phyloP scores from a whole-genome alignment of 1,140 invertebrate genomes.

The Ostrea edulis region DNA sequence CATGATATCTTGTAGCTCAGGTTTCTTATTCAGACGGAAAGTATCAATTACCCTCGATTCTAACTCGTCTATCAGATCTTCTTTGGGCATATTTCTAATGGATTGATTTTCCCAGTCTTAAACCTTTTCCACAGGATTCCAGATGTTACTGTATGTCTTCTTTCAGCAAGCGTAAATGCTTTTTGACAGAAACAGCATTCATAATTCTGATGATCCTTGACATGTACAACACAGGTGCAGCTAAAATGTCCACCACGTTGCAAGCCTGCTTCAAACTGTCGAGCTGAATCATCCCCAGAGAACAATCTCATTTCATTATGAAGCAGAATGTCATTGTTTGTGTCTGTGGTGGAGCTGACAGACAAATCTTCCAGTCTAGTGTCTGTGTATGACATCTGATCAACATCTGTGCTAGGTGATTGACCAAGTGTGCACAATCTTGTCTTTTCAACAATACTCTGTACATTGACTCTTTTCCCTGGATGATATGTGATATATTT shows the following conservation, averaged over 20 bases:
- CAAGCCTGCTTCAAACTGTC: conserved; percentile 47
- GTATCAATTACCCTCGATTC: too few species aligned
- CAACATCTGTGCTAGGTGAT: conserved; percentile 35
- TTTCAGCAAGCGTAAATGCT: neutral
- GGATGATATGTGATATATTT: too few species aligned
- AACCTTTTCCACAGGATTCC: neutral
- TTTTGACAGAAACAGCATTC: conserved; percentile 2
- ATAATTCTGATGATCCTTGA: conserved; percentile 7
- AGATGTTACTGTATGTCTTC: neutral
- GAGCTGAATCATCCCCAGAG: too few species aligned
- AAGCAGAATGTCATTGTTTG: neutral
- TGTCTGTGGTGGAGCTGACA: neutral
- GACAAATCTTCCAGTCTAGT: neutral
- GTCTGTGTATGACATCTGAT: conserved; percentile 9
- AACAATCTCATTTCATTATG: neutral
- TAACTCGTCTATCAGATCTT: too few species aligned
- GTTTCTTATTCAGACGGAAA: too few species aligned
- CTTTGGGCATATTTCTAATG: too few species aligned
- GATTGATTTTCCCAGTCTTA: too few species aligned
- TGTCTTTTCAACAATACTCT: conserved; percentile 39
- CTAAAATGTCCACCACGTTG: conserved; percentile 44
- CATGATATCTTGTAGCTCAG: too few species aligned
- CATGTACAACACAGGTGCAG: conserved; percentile 37
- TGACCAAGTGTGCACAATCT: conserved; percentile 34
- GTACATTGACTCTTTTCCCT: too few species aligned